Evolutionary conservation across 1,140 invertebrate species (phyloP).

Genomic region (Chymomyza costata): DNA sequence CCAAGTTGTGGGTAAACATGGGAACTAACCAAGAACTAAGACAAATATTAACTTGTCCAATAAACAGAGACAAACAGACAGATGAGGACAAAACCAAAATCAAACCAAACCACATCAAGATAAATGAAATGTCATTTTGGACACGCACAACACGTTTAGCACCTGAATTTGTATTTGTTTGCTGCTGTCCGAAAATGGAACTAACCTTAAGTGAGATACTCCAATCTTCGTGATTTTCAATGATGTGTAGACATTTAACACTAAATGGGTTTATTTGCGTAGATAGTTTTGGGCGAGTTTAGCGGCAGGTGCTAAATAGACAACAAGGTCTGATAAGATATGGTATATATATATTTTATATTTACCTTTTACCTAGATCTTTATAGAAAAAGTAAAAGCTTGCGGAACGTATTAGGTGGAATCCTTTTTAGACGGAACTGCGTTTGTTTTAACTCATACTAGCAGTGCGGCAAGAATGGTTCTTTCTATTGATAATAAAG

Average conservation of each 20-base stretch:
- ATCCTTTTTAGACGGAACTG: too few species aligned
- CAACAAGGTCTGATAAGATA: too few species aligned
- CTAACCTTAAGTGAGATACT: slow-evolving; percentile 3
- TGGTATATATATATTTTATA: too few species aligned
- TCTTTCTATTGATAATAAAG: too few species aligned
- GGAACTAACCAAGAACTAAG: slow-evolving; percentile 31
- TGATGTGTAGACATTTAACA: slow-evolving; percentile 64
- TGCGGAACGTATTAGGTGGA: too few species aligned
- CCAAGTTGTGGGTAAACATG: slow-evolving; percentile 39
- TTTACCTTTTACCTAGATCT: too few species aligned
- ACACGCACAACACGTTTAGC: slow-evolving; percentile 50
- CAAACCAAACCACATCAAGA: slow-evolving; percentile 27
- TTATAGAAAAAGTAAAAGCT: too few species aligned
- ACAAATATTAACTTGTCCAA: slow-evolving; percentile 51
- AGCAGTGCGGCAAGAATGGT: too few species aligned
- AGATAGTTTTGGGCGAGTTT: slow-evolving; percentile 10
- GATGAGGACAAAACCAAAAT: too few species aligned
- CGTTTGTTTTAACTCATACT: too few species aligned
- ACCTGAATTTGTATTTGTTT: slow-evolving; percentile 44
- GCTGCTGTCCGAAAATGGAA: slow-evolving; percentile 12
- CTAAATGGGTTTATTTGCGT: slow-evolving; percentile 59
- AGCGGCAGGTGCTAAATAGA: slow-evolving; percentile 52
- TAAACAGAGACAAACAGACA: too few species aligned
- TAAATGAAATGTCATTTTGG: slow-evolving; percentile 56
- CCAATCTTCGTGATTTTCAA: slow-evolving; percentile 53